Conservation (phyloP, 2,888 invertebrate genomes). For the Antheraea yamamai region DNA sequence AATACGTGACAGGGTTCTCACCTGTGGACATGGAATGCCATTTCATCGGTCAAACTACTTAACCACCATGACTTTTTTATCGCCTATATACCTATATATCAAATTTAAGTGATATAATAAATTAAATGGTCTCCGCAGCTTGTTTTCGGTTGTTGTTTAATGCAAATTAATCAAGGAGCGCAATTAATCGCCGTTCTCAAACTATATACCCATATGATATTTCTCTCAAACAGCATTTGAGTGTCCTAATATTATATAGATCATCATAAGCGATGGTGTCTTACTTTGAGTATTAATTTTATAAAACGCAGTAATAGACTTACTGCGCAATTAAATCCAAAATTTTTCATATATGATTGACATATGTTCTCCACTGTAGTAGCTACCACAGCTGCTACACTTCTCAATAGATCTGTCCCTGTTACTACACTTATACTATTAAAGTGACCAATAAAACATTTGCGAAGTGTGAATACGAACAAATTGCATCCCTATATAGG, state of each 20-base stretch:
- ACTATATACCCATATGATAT: neutral
- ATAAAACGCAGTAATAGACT: neutral
- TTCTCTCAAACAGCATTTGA: neutral
- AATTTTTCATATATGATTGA: neutral
- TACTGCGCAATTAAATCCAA: neutral
- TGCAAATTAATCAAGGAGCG: neutral
- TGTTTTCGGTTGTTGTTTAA: too few species aligned
- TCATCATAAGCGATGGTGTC: too few species aligned
- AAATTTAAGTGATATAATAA: too few species aligned
- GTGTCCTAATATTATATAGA: neutral
- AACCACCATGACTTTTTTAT: too few species aligned
- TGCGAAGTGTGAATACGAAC: neutral
- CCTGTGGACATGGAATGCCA: too few species aligned
- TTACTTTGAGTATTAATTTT: too few species aligned
- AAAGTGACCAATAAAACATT: too few species aligned
- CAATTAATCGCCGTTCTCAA: neutral
- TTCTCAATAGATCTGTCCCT: constrained; percentile 18
- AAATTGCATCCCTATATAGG: constrained; percentile 40
- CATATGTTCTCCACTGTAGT: neutral
- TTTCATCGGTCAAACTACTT: too few species aligned
- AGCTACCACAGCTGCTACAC: neutral
- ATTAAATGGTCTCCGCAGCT: too few species aligned
- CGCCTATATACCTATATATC: too few species aligned
- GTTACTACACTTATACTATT: neutral
- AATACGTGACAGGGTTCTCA: too few species aligned